These are phyloP conservation scores for Habroteleia sp. DNA, from an alignment of 2,888 invertebrate genomes.

Conservation along the genomic window DNA sequence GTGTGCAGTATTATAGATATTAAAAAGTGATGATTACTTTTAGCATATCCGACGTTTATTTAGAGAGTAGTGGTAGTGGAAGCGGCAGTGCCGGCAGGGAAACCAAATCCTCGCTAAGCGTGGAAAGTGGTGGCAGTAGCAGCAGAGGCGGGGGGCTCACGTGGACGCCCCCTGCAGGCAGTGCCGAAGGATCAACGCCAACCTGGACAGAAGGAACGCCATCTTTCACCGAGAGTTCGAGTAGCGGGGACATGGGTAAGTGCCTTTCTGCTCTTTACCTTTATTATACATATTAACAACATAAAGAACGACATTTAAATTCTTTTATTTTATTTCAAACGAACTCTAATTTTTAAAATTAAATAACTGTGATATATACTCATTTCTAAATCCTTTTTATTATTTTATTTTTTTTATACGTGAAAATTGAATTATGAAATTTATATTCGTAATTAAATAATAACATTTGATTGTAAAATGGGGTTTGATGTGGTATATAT, in stretches of 20 bases:
- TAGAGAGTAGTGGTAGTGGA: conserved; percentile 83
- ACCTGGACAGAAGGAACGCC: conserved; percentile 99
- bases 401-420: too few species aligned
- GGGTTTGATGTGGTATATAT: too few species aligned
- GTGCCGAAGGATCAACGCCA: conserved; percentile 95
- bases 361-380: too few species aligned
- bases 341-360: too few species aligned
- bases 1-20: too few species aligned
- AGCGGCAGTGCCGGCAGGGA: conserved; percentile 82
- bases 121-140: conserved; percentile 84
- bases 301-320: too few species aligned
- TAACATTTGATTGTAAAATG: too few species aligned
- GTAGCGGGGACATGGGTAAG: conserved; percentile 93
- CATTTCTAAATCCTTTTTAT: too few species aligned
- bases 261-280: conserved; percentile 76
- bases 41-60: conserved; percentile 88
- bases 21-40: too few species aligned
- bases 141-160: conserved; percentile 82
- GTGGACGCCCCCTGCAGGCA: conserved; percentile 91
- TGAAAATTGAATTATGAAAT: too few species aligned
- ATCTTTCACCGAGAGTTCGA: conserved; percentile 98
- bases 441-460: too few species aligned
- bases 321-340: too few species aligned
- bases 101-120: conserved; percentile 84
- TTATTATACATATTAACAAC: conserved; percentile 68